A percentile compares a stretch with the other conserved stretches of the same genome.
These are phyloP conservation scores for Cydia pomonella DNA, from an alignment of 1,140 invertebrate species.

Conservation along the genomic window DNA sequence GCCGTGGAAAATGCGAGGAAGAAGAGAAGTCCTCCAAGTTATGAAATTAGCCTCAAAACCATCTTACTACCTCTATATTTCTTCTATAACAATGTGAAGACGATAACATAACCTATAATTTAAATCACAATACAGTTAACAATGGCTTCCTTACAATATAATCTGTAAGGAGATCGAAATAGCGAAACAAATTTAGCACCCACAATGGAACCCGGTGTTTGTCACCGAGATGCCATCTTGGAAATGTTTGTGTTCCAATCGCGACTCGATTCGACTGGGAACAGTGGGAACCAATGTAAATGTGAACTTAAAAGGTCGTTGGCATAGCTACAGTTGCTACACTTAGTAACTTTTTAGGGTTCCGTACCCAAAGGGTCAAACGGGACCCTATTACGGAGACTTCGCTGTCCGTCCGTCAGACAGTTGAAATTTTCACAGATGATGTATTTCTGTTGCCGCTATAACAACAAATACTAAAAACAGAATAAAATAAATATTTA, in stretches of 20 bases:
- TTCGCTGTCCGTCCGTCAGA: too few relatives aligned
- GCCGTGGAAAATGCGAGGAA: too few relatives aligned
- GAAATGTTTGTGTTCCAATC: constrained; percentile 60
- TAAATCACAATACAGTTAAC: constrained; percentile 41
- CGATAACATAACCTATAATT: constrained; percentile 29
- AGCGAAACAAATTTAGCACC: constrained; percentile 73
- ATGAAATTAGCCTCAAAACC: background rate
- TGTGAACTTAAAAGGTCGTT: background rate
- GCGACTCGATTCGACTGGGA: constrained; percentile 44
- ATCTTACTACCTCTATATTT: background rate
- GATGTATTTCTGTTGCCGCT: too few relatives aligned
- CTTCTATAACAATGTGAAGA: constrained; percentile 18
- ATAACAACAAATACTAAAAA: too few relatives aligned
- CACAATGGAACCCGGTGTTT: constrained; percentile 72
- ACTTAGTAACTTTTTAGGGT: too few relatives aligned
- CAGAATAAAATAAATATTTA: too few relatives aligned
- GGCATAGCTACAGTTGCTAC: too few relatives aligned
- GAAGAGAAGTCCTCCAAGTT: too few relatives aligned
- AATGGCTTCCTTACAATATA: constrained; percentile 67
- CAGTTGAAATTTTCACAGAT: too few relatives aligned
- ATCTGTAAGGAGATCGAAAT: constrained; percentile 72
- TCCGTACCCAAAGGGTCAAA: too few relatives aligned
- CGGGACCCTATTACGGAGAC: too few relatives aligned
- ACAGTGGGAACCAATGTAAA: background rate
- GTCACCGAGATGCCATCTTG: constrained; percentile 67